Conservation (phyloP, 1,140 invertebrate genomes). For the Drosophila kohkoa region DNA sequence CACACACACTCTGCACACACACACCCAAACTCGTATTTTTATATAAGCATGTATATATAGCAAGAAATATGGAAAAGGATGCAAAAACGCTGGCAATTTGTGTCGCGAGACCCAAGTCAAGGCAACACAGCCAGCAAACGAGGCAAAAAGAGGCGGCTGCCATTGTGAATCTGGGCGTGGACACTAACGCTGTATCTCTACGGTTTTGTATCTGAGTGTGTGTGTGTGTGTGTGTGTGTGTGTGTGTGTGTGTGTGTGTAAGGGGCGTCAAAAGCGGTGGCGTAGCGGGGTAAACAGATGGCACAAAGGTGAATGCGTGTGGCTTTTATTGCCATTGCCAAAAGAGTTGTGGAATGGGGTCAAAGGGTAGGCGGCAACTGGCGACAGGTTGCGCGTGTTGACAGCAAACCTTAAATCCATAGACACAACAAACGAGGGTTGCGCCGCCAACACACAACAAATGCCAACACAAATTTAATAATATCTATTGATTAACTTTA, state of each 20-base stretch:
- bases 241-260: not conserved
- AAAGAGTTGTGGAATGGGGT: slow-evolving; percentile 5
- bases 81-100: slow-evolving; percentile 82
- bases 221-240: not conserved
- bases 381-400: slow-evolving; percentile 75
- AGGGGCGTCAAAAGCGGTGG: not conserved
- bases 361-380: slow-evolving; percentile 42
- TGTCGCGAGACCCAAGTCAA: slow-evolving; percentile 61
- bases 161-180: slow-evolving; percentile 41
- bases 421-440: slow-evolving; percentile 37
- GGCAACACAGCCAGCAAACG: slow-evolving; percentile 19
- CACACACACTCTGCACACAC: slow-evolving; percentile 13
- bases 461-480: slow-evolving; percentile 20
- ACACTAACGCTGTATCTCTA: not conserved
- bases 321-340: slow-evolving; percentile 68
- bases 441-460: slow-evolving; percentile 35
- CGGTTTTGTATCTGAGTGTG: not conserved
- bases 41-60: slow-evolving; percentile 5
- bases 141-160: slow-evolving; percentile 18
- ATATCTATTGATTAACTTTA: slow-evolving; percentile 10
- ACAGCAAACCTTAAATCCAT: slow-evolving; percentile 51
- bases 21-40: not conserved
- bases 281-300: not conserved
- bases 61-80: slow-evolving; percentile 80
- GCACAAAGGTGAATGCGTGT: slow-evolving; percentile 67